Evolutionary conservation across 35 echinoderm and acorn worm genomes (phyloP), one percentile per base, ranked within the genome.

Genomic region (Amphiura filiformis): DNA sequence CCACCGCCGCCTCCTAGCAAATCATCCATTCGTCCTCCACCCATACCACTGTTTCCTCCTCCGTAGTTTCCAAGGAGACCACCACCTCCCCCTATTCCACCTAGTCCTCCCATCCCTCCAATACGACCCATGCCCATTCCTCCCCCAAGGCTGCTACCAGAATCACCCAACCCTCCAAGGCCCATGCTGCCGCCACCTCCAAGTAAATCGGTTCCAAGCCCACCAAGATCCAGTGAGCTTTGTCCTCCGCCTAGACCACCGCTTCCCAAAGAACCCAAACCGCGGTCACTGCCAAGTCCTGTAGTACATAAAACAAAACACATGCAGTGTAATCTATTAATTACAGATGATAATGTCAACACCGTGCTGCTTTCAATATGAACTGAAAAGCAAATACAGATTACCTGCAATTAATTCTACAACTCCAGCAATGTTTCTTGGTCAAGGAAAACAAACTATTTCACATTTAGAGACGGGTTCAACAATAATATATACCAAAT

Each of bases 1-100:
- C 83, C 93, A 18, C 84, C 40, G 31, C 82, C 92, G 38, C 86
- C 65, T 32, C 85, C 76, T 22, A 82, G 37, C 30, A 52, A 41
- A 30, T 82, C 79, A 42, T 34, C 41, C 23, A 34, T 32, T 61
- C n/a, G 52, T 41, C 85, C 78, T 0, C 37, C 33, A 12, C 79
- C 52, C 30, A 70, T 34, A 20, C 79, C 87, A 28, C 87, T 77
- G 28, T 33, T 39, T 12, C 75, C 49, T 7, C 85, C 75, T 31
- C 85, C 85, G 35, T 42, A 76, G 85, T 78, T 87, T 36, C 85
- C 85, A 32, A 87, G 64, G 33, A 77, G 70, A 41, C 40, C 65
- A 38, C 36, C 38, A 30, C 12, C n/a, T 35, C 52, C 56, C 56
- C 87, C 87, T 30, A 80, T 11, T 20, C 77, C 47, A 38, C 65